Conservation (phyloP, 1,140 invertebrate genomes). For the Drosophila simulans region DNA sequence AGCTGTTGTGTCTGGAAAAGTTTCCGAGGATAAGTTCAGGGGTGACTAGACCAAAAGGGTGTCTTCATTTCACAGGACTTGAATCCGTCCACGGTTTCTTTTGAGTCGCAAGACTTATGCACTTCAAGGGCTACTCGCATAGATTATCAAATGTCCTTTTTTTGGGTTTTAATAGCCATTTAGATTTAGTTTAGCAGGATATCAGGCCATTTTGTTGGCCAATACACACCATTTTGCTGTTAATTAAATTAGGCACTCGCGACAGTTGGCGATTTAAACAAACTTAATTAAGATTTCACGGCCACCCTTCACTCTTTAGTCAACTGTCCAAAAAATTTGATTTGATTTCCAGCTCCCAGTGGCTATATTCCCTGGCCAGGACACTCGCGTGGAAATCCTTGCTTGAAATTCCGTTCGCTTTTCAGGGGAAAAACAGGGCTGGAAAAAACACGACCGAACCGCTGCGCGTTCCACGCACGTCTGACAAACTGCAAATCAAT, state of each 20-base stretch:
- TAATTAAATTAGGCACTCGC: constrained; percentile 68
- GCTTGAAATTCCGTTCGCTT: constrained; percentile 2
- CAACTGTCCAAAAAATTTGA: background rate
- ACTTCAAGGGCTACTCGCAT: constrained; percentile 48
- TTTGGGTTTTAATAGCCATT: background rate
- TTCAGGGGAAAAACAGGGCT: constrained; percentile 15
- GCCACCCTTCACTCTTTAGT: constrained; percentile 1
- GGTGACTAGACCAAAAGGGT: constrained; percentile 24
- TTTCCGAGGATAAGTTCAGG: constrained; percentile 8
- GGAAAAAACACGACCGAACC: constrained; percentile 76
- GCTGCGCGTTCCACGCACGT: constrained; percentile 74
- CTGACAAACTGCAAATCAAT: constrained; percentile 76
- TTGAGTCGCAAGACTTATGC: constrained; percentile 18
- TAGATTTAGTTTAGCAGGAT: constrained; percentile 13
- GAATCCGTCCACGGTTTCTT: constrained; percentile 10
- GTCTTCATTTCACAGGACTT: constrained; percentile 24
- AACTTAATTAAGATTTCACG: constrained; percentile 48
- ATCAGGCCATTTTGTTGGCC: constrained; percentile 1
- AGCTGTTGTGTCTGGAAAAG: background rate
- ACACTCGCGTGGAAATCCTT: constrained; percentile 28
- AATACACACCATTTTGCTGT: constrained; percentile 74
- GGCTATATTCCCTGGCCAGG: constrained; percentile 23
- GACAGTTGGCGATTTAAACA: constrained; percentile 68
- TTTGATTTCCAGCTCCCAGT: constrained; percentile 9
- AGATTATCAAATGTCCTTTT: constrained; percentile 49